Conservation (phyloP, 2,113 vertebrate species). For the Casuarius casuarius region DNA sequence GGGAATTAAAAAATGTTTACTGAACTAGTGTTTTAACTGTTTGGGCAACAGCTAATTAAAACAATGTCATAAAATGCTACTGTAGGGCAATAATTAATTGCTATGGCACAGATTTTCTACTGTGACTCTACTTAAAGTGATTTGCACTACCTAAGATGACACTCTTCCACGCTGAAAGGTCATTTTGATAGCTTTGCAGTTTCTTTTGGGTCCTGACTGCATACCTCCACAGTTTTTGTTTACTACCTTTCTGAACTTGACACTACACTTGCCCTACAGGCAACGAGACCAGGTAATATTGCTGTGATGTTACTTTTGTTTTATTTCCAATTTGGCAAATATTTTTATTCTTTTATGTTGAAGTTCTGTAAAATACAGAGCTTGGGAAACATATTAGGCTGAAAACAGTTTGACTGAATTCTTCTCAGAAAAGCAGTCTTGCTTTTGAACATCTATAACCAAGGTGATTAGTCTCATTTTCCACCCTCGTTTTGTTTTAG, state of each 20-base stretch:
- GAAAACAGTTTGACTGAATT: background rate
- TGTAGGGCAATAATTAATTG: background rate
- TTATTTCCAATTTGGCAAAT: background rate
- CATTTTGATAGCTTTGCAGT: background rate
- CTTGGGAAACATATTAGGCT: background rate
- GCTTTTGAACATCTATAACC: background rate
- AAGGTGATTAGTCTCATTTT: background rate
- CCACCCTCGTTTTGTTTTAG: background rate
- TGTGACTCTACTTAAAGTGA: background rate
- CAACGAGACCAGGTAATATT: background rate
- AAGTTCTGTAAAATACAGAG: background rate
- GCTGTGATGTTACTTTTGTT: background rate
- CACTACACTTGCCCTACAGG: background rate
- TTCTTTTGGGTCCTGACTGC: background rate
- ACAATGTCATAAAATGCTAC: background rate
- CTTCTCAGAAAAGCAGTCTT: background rate
- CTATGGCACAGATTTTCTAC: background rate
- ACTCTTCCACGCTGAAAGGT: background rate
- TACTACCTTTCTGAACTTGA: background rate
- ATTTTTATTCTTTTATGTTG: background rate
- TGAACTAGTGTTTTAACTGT: background rate
- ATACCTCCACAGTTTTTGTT: background rate
- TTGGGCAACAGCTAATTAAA: background rate
- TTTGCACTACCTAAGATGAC: rapidly evolving
- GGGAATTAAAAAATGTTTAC: background rate